Evolutionary conservation across 1,140 invertebrate genomes (phyloP), one percentile per base, ranked within the genome.

Genomic region (Bombyx mandarina): DNA sequence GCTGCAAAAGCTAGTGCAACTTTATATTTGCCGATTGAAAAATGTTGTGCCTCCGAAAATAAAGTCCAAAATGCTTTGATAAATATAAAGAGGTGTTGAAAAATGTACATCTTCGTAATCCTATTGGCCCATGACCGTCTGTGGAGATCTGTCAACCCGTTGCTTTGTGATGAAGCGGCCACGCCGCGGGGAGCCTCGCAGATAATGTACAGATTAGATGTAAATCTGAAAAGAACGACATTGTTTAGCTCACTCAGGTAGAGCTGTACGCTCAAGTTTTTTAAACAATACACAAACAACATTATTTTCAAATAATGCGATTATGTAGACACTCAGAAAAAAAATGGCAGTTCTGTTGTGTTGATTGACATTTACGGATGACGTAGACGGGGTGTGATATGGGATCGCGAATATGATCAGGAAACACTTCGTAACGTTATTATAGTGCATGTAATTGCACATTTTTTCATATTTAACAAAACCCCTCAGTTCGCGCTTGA

Each of bases 131-230:
- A 73, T 71, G 78, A 71, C 66, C 67, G 74, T 71, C 77, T 75
- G 75, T 75, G 62, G 73, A 77, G 75, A 82, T 77, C 77, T 86
- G 82, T 86, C 83, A 86, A 85, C 82, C 83, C 83, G 76, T 83
- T 83, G 75, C 76, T 85, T 85, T 85, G 83, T 83, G 79, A 77
- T 66, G 75, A 67, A 73, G 75, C 79, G 78, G 66, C 69, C 69
- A 66, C 80, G 54, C 81, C 6, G 73, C 81, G 71, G 83, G 83
- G 75, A 69, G 77, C 57, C 77, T 46, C 61, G 58, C 69, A 82
- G 81, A 86, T 86, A 79, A 82, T 75, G 68, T 69, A 77, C 63
- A 79, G 83, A 84, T 86, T 82, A 84, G 83, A 86, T 86, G 71
- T 61, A 76, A 78, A 84, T 84, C 79, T 79, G 56, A 64, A 66